Percentiles rank a stretch among this genome's conserved stretches.
Conservation (phyloP, 2,888 invertebrate species). For the Hartigia nigra region DNA sequence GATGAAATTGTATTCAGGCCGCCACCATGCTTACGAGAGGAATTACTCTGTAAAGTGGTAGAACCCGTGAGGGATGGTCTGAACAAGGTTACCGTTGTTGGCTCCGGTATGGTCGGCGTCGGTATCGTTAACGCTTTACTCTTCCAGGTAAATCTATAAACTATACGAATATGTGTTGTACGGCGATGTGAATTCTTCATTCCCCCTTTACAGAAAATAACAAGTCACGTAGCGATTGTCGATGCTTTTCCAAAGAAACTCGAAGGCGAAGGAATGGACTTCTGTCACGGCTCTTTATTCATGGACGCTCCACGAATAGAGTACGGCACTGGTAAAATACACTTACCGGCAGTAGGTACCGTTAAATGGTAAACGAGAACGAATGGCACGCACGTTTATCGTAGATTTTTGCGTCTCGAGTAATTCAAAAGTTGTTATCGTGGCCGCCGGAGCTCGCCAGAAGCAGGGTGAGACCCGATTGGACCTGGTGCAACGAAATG, state of each 20-base stretch:
- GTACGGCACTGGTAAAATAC: conserved; percentile 68
- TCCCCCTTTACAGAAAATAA: conserved; percentile 65
- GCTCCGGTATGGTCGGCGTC: conserved; percentile 74
- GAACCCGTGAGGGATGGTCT: conserved; percentile 57
- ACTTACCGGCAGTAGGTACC: background rate
- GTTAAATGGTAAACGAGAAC: background rate
- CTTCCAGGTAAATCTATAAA: conserved; percentile 67
- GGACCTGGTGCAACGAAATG: conserved; percentile 69
- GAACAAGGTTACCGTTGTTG: conserved; percentile 73
- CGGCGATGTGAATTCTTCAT: background rate
- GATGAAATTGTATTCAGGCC: conserved; percentile 21
- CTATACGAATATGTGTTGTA: conserved; percentile 5
- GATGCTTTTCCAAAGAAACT: conserved; percentile 73
- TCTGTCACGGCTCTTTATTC: conserved; percentile 71
- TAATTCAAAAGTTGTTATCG: conserved; percentile 68
- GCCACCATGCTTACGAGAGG: conserved; percentile 49
- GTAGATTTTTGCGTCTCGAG: conserved; percentile 68
- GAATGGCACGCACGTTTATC: conserved; percentile 5
- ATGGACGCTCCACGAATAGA: conserved; percentile 69
- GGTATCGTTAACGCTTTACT: conserved; percentile 72
- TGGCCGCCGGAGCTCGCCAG: conserved; percentile 71
- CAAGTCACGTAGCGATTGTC: conserved; percentile 71
- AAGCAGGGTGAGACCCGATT: conserved; percentile 68
- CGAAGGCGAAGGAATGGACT: conserved; percentile 75
- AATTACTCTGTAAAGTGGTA: conserved; percentile 55